phyloP scores from a whole-genome alignment of 2,113 vertebrate species.

The Speoplatyrhinus poulsoni region DNA sequence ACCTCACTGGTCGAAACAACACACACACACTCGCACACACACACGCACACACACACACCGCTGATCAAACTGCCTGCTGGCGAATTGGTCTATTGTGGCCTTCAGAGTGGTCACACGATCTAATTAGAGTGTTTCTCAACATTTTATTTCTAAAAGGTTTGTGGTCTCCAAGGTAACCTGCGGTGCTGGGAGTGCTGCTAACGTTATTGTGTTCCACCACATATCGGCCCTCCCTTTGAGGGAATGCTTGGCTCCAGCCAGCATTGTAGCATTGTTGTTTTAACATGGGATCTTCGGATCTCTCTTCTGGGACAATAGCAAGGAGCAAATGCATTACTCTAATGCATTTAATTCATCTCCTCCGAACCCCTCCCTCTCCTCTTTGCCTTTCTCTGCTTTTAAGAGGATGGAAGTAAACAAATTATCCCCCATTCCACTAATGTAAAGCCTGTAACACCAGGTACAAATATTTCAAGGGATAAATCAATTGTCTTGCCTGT shows the following conservation, averaged over 20 bases:
- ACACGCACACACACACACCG: too few relatives aligned
- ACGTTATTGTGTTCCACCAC: not conserved
- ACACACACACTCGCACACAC: too few relatives aligned
- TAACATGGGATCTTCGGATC: not conserved
- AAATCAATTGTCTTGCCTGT: slow-evolving; percentile 29
- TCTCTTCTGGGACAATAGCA: slow-evolving; percentile 31
- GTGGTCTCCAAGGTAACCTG: not conserved
- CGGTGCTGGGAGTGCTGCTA: not conserved
- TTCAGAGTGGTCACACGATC: not conserved
- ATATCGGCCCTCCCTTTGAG: not conserved
- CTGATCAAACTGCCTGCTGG: too few relatives aligned
- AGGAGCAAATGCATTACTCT: slow-evolving; percentile 50
- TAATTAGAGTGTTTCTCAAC: not conserved
- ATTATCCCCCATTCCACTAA: slow-evolving; percentile 45
- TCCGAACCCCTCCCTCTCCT: slow-evolving; percentile 16
- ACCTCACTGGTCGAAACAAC: too few relatives aligned
- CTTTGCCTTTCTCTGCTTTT: slow-evolving; percentile 25
- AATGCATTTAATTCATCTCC: slow-evolving; percentile 22
- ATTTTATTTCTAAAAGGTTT: not conserved
- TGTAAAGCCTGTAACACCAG: slow-evolving; percentile 38
- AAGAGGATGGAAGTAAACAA: slow-evolving; percentile 55
- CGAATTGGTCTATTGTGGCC: not conserved
- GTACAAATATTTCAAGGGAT: slow-evolving; percentile 34
- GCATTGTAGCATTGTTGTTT: not conserved
- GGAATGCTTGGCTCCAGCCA: slow-evolving; percentile 6